Conservation (phyloP, 2,888 invertebrate genomes). For the Neoitamus cyanurus region DNA sequence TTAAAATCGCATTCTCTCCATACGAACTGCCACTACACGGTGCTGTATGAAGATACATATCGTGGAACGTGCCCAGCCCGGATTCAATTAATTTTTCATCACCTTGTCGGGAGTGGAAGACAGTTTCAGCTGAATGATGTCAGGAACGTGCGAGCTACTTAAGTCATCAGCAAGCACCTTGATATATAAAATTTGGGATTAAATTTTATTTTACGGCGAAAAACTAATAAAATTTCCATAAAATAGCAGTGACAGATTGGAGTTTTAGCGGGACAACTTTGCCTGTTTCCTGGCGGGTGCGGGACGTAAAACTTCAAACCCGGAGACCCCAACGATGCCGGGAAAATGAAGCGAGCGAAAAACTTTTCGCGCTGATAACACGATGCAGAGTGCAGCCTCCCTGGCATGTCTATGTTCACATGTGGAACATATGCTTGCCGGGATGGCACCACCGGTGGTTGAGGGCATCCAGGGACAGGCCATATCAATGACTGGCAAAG, state of each 20-base stretch:
- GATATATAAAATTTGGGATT: slow-evolving; percentile 34
- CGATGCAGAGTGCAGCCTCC: neutral
- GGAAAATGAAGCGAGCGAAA: slow-evolving; percentile 6
- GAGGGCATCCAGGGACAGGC: neutral
- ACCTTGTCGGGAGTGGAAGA: neutral
- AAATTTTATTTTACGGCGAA: slow-evolving; percentile 31
- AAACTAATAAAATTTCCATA: slow-evolving; percentile 31
- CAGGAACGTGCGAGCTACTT: neutral
- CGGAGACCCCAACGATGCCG: neutral
- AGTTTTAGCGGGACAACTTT: slow-evolving; percentile 29
- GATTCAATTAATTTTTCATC: slow-evolving; percentile 5
- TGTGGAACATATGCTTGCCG: neutral
- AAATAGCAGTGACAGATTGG: slow-evolving; percentile 32
- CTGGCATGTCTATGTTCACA: neutral
- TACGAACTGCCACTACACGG: neutral
- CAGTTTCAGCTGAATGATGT: neutral
- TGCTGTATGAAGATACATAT: neutral
- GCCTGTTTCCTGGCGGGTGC: neutral
- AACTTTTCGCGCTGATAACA: slow-evolving; percentile 1
- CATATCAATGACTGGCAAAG: slow-evolving; percentile 27
- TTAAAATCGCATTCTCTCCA: neutral
- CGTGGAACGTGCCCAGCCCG: neutral
- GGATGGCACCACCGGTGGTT: neutral
- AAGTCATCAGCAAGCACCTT: slow-evolving; percentile 5
- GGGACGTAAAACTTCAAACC: neutral